Base-by-base conservation (phyloP, 2,888 invertebrate genomes). In the Oligia strigilis region DNA sequence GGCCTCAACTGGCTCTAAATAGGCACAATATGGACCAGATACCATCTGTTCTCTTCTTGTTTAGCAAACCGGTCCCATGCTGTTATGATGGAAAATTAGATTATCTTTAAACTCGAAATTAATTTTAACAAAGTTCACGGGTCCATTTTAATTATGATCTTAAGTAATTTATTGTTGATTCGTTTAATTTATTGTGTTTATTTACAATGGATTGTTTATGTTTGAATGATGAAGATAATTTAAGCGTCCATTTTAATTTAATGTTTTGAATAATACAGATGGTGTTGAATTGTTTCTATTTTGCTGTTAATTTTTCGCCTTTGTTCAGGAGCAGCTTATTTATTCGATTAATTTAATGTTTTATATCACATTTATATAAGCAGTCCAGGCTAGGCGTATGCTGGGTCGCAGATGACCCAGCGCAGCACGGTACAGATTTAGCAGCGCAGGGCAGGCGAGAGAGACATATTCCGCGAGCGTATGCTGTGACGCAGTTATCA, bases 141-240 rank as follows among this genome's bases (percentile, higher is more conserved):
- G 71, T 70, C 72, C 75, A 36, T 83, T 88, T 88, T 84, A 89
- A 85, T 87, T 87, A 80, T 73, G 60, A 75, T 85, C 80, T 76
- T 78, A 76, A 77, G 77, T 84, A 78, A 87, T 87, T 90, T 83
- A 89, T 86, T 70, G 76, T 76, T 75, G 78, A 79, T 84, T 79
- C n/a, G 46, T 74, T 77, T 80, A 79, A 90, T 87, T 88, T 88
- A 87, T 88, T 84, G 58, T 72, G 71, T 70, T 87, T 84, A 83
- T 84, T 82, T 75, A 62, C 14, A 80, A 73, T 43, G 36, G n/a
- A 78, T 74, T 80, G 75, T 84, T 60, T 69, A 82, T 72, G 46
- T 79, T 84, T 77, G 40, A 67, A 78, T 80, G 49, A 80, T 83
- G 72, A 75, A 81, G 67, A 81, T 85, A 75, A 78, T 70, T 81